Evolutionary conservation across 2,888 invertebrate species (phyloP), one percentile per base, ranked within the genome.

Genomic region (Melanotus villosus): DNA sequence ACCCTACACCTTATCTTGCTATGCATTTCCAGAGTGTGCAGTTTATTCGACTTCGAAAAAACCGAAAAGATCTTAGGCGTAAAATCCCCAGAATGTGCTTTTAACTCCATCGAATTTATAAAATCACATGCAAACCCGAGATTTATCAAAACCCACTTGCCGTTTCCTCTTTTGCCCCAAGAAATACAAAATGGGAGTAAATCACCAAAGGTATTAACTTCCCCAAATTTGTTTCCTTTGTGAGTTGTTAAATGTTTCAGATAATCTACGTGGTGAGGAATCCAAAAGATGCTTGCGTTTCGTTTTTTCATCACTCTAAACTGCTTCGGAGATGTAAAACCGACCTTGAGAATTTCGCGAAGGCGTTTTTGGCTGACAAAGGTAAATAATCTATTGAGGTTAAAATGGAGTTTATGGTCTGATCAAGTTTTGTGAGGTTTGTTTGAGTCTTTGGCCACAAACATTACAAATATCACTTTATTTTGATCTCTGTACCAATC

Each of bases 231-330:
- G 4, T 1, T 45, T 1, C 0, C 4, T 14, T 43, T 9, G 6
- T 10, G 2, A 9, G 16, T 10, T 0, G 41, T 18, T 0, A 14
- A 41, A 41, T 79, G 76, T 54, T 5, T 18, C 81, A 95, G 93
- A 90, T 96, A 14, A 91, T 97, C 70, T 97, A 97, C 83, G 91
- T 94, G 1, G 90, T 93, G 0, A 89, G 97, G 54, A 95, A 97
- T 85, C 95, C 97, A 0, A 96, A 96, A 83, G 97, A 97, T 82
- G 90, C 93, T 79, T 93, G 92, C 70, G 94, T 96, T 0, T 97
- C 97, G 0, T 96, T 92, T 80, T 97, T 92, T 82, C 92, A 95
- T 83, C 94, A 95, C 83, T 94, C 92, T 80, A 89, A 88, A 66
- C 84, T 93, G 77, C 82, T 90, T 26, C 85, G 88, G 52, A 84